Evolutionary conservation across 2,888 invertebrate genomes (phyloP).

Genomic region (Helicoverpa assulta): DNA sequence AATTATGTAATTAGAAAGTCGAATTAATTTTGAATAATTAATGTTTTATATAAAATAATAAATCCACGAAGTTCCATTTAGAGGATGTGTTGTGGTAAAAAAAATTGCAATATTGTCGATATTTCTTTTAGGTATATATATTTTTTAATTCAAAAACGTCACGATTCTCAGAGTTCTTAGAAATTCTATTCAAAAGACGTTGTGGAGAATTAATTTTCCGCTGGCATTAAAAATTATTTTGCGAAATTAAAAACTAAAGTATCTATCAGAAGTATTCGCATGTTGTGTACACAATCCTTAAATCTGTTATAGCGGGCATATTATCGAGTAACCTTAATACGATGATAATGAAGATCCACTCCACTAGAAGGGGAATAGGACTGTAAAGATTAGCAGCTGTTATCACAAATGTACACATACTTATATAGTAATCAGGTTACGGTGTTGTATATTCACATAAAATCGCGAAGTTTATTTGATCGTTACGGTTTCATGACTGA

Average conservation of each 20-base stretch:
- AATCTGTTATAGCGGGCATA: slow-evolving; percentile 10
- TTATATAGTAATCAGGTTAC: not conserved
- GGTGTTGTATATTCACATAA: not conserved
- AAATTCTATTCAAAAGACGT: too few species aligned
- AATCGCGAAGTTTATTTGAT: not conserved
- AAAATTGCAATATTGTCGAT: not conserved
- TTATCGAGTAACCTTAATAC: slow-evolving; percentile 41
- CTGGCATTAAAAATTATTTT: too few species aligned
- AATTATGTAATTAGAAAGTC: slow-evolving; percentile 1
- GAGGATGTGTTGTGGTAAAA: not conserved
- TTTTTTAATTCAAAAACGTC: too few species aligned
- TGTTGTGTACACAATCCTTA: slow-evolving; percentile 18
- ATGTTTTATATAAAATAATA: not conserved
- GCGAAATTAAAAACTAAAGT: not conserved
- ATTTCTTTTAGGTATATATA: too few species aligned
- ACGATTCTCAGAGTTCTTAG: too few species aligned
- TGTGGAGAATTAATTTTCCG: too few species aligned
- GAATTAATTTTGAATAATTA: slow-evolving; percentile 2
- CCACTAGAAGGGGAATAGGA: slow-evolving; percentile 20
- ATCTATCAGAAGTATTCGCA: not conserved
- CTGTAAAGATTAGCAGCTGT: slow-evolving; percentile 21
- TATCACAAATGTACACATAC: slow-evolving; percentile 22
- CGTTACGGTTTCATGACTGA: not conserved
- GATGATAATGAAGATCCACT: slow-evolving; percentile 23
- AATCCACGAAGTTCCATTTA: too few species aligned